Conservation (phyloP, 2,113 vertebrate species). For the Zosterops borbonicus region DNA sequence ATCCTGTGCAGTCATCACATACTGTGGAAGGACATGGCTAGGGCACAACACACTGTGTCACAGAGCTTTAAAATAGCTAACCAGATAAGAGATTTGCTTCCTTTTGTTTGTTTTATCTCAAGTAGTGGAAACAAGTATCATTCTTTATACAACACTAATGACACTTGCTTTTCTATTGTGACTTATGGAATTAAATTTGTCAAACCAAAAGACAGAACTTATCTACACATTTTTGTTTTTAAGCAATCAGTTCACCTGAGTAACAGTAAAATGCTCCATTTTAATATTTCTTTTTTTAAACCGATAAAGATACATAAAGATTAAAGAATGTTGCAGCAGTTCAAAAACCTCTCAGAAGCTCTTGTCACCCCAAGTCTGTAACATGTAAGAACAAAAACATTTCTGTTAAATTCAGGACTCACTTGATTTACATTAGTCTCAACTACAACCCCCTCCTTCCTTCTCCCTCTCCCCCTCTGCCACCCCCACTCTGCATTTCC, state of each 20-base stretch:
- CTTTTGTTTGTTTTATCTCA: not conserved
- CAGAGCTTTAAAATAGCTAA: not conserved
- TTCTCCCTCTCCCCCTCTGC: accelerated
- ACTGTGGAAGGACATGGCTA: not conserved
- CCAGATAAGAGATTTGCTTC: not conserved
- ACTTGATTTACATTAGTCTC: not conserved
- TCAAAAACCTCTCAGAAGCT: not conserved
- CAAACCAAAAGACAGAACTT: not conserved
- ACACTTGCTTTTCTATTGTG: not conserved
- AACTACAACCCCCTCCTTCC: not conserved
- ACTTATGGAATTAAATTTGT: not conserved
- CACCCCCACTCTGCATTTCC: not conserved
- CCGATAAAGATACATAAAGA: not conserved
- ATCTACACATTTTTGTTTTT: not conserved
- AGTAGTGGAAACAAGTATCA: not conserved
- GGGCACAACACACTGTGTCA: not conserved
- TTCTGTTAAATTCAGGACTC: not conserved
- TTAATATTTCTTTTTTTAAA: not conserved
- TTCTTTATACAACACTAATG: not conserved
- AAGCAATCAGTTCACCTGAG: not conserved
- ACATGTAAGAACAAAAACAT: not conserved
- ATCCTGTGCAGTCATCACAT: not conserved
- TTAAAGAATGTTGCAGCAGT: not conserved
- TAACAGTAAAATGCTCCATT: not conserved
- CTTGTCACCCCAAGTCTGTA: not conserved